Conservation (phyloP, 2,888 invertebrate genomes). For the Calliscelio sp. region DNA sequence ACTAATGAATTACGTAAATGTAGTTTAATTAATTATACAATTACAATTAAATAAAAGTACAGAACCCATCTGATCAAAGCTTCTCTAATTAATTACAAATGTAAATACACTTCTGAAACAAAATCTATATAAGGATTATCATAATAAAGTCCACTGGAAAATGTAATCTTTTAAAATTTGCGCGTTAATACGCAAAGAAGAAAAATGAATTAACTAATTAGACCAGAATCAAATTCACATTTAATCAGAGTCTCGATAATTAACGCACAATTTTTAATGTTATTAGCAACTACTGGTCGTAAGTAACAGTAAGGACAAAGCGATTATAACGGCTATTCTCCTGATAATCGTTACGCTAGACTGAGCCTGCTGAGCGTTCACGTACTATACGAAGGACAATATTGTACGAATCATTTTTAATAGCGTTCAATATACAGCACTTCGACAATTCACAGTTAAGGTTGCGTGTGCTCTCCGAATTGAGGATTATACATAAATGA, state of each 20-base stretch:
- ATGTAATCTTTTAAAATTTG: too few species aligned
- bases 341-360: too few species aligned
- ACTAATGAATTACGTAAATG: too few species aligned
- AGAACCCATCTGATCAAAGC: too few species aligned
- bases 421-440: constrained; percentile 18
- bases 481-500: not conserved
- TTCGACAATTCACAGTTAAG: constrained; percentile 23
- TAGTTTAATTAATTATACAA: too few species aligned
- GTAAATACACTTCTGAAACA: too few species aligned
- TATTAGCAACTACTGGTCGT: constrained; percentile 9
- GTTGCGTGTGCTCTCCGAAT: not conserved
- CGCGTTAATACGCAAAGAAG: too few species aligned
- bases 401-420: constrained; percentile 28
- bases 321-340: constrained; percentile 28
- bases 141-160: too few species aligned
- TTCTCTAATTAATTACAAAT: too few species aligned
- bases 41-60: too few species aligned
- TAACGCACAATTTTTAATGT: constrained; percentile 9
- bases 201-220: too few species aligned
- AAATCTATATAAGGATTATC: too few species aligned
- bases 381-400: constrained; percentile 12
- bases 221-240: not conserved
- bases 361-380: constrained; percentile 7
- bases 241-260: not conserved
- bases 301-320: constrained; percentile 26